Conservation (phyloP, 2,888 invertebrate species). For the Rapana venosa region DNA sequence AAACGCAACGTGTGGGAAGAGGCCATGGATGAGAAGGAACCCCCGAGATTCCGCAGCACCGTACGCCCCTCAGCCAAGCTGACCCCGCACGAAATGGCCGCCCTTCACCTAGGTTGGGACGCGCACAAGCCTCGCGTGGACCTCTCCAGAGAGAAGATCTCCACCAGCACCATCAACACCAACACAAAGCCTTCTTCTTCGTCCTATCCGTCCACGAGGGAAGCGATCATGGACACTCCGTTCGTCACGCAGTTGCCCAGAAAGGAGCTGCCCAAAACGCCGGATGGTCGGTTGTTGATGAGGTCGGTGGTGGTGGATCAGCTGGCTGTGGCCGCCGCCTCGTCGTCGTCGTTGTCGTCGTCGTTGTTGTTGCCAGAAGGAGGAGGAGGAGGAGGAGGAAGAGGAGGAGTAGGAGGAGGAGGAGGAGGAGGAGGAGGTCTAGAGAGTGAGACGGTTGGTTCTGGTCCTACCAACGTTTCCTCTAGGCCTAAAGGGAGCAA, state of each 20-base stretch:
- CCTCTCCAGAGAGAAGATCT: conserved; percentile 3
- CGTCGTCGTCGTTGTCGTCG: neutral
- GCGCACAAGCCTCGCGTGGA: conserved; percentile 61
- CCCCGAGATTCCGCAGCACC: conserved; percentile 62
- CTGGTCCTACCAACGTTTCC: neutral
- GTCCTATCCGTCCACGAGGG: too few relatives aligned
- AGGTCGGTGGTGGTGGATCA: conserved; percentile 35
- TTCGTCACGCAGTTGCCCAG: conserved; percentile 49
- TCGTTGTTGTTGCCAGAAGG: neutral
- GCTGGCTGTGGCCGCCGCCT: neutral
- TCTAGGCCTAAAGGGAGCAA: neutral
- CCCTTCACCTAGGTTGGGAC: conserved; percentile 60
- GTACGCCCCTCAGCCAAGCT: conserved; percentile 62
- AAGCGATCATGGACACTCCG: neutral
- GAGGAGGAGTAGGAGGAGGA: neutral
- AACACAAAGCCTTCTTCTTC: neutral
- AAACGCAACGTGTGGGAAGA: conserved; percentile 73
- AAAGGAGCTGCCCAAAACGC: conserved; percentile 26
- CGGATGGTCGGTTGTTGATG: conserved; percentile 40
- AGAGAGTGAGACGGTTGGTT: neutral
- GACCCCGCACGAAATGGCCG: conserved; percentile 56
- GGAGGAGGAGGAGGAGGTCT: neutral
- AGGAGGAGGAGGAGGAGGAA: neutral
- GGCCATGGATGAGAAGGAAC: conserved; percentile 58
- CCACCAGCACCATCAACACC: neutral